These are phyloP conservation scores for Parotocinclus haroldoi DNA, from an alignment of 2,797 vertebrate genomes.

Conservation along the genomic window DNA sequence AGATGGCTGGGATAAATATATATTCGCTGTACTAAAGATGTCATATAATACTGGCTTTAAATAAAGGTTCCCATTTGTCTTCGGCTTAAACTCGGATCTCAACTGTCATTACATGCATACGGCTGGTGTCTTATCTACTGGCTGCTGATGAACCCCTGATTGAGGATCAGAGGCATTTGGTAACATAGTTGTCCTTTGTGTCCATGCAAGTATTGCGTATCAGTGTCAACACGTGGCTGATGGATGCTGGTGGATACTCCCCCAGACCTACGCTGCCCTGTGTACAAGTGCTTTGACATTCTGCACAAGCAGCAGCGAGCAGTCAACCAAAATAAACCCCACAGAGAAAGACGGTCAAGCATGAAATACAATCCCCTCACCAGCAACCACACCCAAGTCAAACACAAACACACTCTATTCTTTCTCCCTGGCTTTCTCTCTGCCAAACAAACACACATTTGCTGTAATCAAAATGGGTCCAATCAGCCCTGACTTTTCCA, in stretches of 20 bases:
- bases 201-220: neutral
- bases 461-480: slow-evolving; percentile 40
- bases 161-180: slow-evolving; percentile 2
- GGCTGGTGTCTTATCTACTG: neutral
- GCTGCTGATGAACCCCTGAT: slow-evolving; percentile 2
- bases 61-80: neutral
- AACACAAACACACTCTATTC: slow-evolving; percentile 1
- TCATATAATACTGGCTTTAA: no score
- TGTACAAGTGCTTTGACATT: slow-evolving; percentile 51
- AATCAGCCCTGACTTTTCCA: slow-evolving; percentile 57
- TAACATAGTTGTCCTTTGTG: slow-evolving; percentile 13
- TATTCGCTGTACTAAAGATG: no score
- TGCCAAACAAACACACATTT: slow-evolving; percentile 26
- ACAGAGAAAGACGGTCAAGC: slow-evolving; percentile 30
- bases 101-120: neutral
- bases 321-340: slow-evolving; percentile 62
- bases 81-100: neutral
- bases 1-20: no score
- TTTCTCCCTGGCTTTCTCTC: slow-evolving; percentile 20
- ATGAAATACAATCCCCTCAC: slow-evolving; percentile 28
- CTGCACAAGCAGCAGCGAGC: slow-evolving; percentile 41
- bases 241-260: slow-evolving; percentile 53
- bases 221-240: slow-evolving; percentile 59
- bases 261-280: slow-evolving; percentile 49
- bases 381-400: slow-evolving; percentile 13